A percentile compares a stretch with the other conserved stretches of the same genome.
phyloP scores from a whole-genome alignment of 2,113 vertebrate species.

The Panurus biarmicus region DNA sequence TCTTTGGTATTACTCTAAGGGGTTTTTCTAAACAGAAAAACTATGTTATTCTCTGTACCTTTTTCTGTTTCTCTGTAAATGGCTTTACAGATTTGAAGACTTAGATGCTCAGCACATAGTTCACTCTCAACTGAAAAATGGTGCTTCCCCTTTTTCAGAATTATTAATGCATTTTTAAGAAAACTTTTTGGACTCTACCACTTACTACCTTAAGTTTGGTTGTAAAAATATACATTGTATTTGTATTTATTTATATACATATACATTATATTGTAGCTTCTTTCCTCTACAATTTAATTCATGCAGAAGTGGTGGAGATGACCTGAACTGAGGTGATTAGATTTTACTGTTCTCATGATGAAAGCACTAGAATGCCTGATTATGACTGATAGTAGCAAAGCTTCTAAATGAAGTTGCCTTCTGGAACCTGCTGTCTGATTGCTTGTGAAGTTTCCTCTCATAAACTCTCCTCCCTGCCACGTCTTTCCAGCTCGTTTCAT shows the following conservation, averaged over 20 bases:
- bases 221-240: not conserved
- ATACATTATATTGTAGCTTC: no score
- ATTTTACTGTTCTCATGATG: not conserved
- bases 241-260: no score
- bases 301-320: not conserved
- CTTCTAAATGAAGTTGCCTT: not conserved
- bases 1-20: not conserved
- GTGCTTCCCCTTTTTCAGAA: not conserved
- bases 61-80: not conserved
- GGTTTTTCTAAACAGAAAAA: not conserved
- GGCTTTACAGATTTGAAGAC: not conserved
- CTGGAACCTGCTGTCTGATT: not conserved
- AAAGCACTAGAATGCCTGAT: not conserved
- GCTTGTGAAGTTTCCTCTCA: not conserved
- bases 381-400: not conserved
- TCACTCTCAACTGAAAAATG: not conserved
- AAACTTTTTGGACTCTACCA: not conserved
- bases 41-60: not conserved
- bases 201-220: not conserved
- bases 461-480: not conserved
- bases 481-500: constrained; percentile 80
- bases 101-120: not conserved
- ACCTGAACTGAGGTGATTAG: not conserved
- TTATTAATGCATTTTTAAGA: not conserved
- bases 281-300: not conserved